These are phyloP conservation scores for Cephus pulcher DNA, from an alignment of 2,888 invertebrate genomes.

Conservation along the genomic window DNA sequence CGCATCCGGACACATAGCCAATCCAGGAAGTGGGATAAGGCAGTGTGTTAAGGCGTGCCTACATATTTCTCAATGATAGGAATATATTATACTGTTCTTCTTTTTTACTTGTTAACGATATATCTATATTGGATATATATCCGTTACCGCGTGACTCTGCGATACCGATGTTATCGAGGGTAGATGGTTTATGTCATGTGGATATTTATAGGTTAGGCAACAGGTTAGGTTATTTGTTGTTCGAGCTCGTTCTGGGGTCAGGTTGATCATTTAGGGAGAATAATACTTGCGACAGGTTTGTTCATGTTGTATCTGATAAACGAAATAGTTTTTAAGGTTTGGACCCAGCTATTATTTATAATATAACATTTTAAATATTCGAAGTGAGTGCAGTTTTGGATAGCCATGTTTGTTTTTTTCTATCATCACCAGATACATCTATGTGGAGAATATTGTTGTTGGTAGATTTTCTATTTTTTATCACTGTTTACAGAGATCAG, in stretches of 20 bases:
- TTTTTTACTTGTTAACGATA: background rate
- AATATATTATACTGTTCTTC: background rate
- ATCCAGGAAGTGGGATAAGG: constrained; percentile 33
- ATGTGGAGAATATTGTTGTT: background rate
- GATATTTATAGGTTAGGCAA: background rate
- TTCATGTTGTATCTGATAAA: background rate
- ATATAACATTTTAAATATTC: background rate
- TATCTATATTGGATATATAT: background rate
- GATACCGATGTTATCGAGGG: background rate
- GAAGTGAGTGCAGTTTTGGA: background rate
- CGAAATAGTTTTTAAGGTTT: background rate
- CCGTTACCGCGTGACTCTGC: background rate
- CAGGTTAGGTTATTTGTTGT: background rate
- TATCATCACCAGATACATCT: background rate
- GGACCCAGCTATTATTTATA: background rate
- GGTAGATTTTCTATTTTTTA: background rate
- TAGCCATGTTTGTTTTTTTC: background rate
- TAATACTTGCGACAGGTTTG: background rate
- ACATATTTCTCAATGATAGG: background rate
- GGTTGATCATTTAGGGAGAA: background rate
- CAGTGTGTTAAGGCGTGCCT: background rate
- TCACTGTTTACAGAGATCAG: background rate
- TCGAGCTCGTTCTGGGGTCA: background rate
- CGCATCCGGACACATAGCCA: constrained; percentile 34
- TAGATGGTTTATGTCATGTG: background rate